A percentile compares a stretch with the other conserved stretches of the same genome.
Conservation (phyloP, 2,888 invertebrate species). For the Ctenicera cuprea region DNA sequence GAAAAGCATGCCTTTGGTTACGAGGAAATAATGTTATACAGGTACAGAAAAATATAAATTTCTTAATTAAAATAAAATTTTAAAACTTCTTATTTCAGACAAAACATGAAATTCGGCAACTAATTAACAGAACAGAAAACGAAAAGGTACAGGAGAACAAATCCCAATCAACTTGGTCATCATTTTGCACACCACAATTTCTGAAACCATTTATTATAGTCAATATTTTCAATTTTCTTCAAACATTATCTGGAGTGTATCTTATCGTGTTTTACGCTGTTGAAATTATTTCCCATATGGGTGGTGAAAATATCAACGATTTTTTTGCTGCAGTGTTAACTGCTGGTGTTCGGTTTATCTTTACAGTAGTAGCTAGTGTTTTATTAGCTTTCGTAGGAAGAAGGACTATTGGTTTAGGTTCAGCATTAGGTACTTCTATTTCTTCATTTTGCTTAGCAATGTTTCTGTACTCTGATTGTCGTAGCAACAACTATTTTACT, state of each 20-base stretch:
- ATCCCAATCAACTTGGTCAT: constrained; percentile 68
- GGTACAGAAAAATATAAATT: constrained; percentile 59
- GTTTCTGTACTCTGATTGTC: constrained; percentile 72
- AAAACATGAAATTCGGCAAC: constrained; percentile 78
- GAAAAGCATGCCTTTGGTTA: constrained; percentile 67
- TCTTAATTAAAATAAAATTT: neutral
- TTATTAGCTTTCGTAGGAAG: constrained; percentile 80
- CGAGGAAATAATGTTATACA: constrained; percentile 67
- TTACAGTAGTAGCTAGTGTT: constrained; percentile 80
- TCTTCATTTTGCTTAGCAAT: constrained; percentile 78
- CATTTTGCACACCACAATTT: constrained; percentile 77
- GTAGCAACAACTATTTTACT: constrained; percentile 68
- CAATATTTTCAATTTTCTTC: constrained; percentile 83
- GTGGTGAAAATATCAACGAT: constrained; percentile 72
- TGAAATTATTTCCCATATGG: constrained; percentile 79
- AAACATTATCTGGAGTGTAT: constrained; percentile 85
- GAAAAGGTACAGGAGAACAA: constrained; percentile 70
- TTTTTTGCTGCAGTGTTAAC: constrained; percentile 81
- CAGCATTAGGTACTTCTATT: constrained; percentile 80
- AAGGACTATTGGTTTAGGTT: constrained; percentile 79
- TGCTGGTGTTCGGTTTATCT: constrained; percentile 79
- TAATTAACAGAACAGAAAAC: constrained; percentile 77
- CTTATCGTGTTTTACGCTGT: constrained; percentile 87
- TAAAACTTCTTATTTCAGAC: constrained; percentile 75
- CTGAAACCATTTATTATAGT: constrained; percentile 84